Evolutionary conservation across 2,888 invertebrate species (phyloP).

Genomic region (Erebia palarica): DNA sequence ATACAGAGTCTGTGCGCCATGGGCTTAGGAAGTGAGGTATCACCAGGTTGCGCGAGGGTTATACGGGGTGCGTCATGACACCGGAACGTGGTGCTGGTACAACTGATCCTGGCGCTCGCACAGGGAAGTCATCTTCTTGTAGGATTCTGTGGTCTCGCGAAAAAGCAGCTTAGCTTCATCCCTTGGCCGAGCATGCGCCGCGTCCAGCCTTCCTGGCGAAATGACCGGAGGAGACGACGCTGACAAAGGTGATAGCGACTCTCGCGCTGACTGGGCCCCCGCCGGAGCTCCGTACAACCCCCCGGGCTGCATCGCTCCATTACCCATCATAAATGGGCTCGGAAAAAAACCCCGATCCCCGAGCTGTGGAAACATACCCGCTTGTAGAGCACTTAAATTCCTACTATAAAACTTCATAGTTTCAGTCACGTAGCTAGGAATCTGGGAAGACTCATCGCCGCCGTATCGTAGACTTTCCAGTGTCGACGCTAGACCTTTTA

Average conservation of each 20-base stretch:
- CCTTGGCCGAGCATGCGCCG: conserved; percentile 69
- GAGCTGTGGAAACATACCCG: conserved; percentile 72
- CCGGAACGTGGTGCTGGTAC: conserved; percentile 81
- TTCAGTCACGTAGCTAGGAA: conserved; percentile 75
- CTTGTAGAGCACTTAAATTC: conserved; percentile 70
- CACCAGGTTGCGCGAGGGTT: conserved; percentile 70
- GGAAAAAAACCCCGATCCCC: conserved; percentile 73
- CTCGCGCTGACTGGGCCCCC: conserved; percentile 68
- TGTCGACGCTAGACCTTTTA: conserved; percentile 83
- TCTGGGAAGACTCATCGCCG: conserved; percentile 69
- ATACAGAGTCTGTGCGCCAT: conserved; percentile 66
- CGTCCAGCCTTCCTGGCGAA: conserved; percentile 73
- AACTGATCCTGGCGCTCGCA: conserved; percentile 80
- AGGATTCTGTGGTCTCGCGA: conserved; percentile 78
- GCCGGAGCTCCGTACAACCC: conserved; percentile 71
- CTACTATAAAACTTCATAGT: conserved; percentile 80
- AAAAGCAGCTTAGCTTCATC: conserved; percentile 79
- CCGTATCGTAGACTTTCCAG: conserved; percentile 85
- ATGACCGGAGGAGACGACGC: conserved; percentile 77
- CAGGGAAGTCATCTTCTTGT: conserved; percentile 79
- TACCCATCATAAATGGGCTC: conserved; percentile 71
- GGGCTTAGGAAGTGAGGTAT: conserved; percentile 59
- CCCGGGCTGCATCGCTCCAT: conserved; percentile 61
- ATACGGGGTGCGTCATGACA: conserved; percentile 76
- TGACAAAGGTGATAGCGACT: conserved; percentile 75